Base-by-base conservation (phyloP, 1,140 invertebrate genomes). In the Zaprionus camerounensis region DNA sequence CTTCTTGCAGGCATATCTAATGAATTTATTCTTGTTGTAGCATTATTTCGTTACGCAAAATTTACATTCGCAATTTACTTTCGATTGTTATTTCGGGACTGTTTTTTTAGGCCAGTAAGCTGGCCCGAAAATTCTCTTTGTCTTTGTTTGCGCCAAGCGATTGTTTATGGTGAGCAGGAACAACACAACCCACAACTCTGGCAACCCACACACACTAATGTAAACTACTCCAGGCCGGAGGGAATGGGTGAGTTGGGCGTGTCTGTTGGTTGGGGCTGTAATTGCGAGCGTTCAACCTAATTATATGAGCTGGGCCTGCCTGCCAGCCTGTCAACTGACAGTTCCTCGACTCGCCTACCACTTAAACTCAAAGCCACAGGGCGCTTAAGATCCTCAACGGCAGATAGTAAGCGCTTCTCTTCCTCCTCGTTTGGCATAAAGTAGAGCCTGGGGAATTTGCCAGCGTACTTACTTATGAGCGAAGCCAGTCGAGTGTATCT, bases 221-320 rank as follows among this genome's bases (percentile, higher is more conserved):
- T 11, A 4, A 61, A 28, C 51, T 56, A 41, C 2, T n/a, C n/a
- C 20, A 20, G 31, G 20, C 13, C 34, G 24, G 2, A 31, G 36
- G 12, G 36, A 0, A 3, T 17, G 11, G 36, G 26, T 9, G 31
- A 34, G 31, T 28, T 38, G 20, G 51, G 65, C 22, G 44, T 20
- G 44, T 17, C 41, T n/a, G 5, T 2, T n/a, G 46, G 41, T 15
- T 46, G 26, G 53, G 38, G 26, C n/a, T 46, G 46, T 65, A 78
- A 78, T 81, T 85, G 73, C 55, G 46, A 38, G 53, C 56, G 59
- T 65, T 82, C 58, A 74, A 72, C 77, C 83, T 87, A 82, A 80
- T 86, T 87, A 71, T 75, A 66, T 65, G 41, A 53, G 70, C 15
- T 15, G n/a, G 28, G 15, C 53, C 26, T 61, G 64, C 41, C 41